Evolutionary conservation across 2,888 invertebrate species (phyloP).

Genomic region (Orthosia cruda): DNA sequence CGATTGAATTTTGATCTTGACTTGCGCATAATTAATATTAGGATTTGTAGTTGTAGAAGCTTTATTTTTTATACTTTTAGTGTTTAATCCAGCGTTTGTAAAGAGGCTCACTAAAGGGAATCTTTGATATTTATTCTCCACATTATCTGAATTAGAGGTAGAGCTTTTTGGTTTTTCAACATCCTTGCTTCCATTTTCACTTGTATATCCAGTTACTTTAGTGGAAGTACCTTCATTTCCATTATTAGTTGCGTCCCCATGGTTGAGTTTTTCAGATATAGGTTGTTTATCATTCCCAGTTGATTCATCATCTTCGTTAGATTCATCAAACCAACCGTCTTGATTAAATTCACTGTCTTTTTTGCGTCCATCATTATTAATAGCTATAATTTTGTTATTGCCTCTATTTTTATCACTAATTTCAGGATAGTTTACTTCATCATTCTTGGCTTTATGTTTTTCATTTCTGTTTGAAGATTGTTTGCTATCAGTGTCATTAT

Average conservation of each 20-base stretch:
- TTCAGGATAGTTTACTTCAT: not conserved
- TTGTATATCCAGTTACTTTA: not conserved
- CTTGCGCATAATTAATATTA: not conserved
- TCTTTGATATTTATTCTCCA: no score
- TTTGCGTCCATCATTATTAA: not conserved
- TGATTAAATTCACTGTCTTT: no score
- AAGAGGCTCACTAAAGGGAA: not conserved
- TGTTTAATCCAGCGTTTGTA: no score
- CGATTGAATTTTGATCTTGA: constrained; percentile 5
- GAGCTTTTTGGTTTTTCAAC: not conserved
- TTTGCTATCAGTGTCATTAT: no score
- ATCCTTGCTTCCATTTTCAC: not conserved
- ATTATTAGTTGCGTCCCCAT: not conserved
- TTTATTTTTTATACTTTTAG: not conserved
- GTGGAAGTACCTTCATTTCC: not conserved
- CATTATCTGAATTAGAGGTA: not conserved
- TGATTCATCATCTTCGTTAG: not conserved
- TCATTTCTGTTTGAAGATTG: not conserved
- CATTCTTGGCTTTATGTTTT: not conserved
- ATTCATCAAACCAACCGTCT: not conserved
- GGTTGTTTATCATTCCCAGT: not conserved
- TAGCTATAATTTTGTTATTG: no score
- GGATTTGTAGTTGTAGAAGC: not conserved
- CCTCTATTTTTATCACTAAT: no score
- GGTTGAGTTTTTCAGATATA: not conserved